Percentiles rank a stretch among this genome's conserved stretches.
phyloP scores from a whole-genome alignment of 2,888 invertebrate species.

The Adelphocoris suturalis region DNA sequence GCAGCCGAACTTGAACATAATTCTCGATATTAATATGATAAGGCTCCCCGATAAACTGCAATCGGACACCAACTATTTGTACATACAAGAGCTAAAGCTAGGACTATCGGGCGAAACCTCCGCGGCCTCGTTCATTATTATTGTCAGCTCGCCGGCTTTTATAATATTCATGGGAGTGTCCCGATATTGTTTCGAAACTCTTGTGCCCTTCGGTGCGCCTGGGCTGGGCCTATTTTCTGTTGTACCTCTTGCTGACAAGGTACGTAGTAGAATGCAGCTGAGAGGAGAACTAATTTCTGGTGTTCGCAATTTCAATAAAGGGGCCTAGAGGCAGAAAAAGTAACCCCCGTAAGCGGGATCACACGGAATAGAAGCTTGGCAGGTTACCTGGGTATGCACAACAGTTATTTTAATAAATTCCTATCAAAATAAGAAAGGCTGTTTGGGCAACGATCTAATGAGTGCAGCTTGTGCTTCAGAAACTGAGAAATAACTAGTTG shows the following conservation, averaged over 20 bases:
- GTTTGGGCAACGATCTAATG: too few species aligned
- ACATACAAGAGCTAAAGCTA: background rate
- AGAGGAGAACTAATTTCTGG: too few species aligned
- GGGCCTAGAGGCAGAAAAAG: too few species aligned
- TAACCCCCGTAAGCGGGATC: too few species aligned
- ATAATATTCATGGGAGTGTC: slow-evolving; percentile 56
- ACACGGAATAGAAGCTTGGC: too few species aligned
- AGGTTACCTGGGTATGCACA: too few species aligned
- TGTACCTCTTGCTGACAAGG: background rate
- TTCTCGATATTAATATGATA: background rate
- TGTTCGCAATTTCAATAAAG: too few species aligned
- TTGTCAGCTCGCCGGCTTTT: slow-evolving; percentile 42
- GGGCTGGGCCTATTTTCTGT: background rate
- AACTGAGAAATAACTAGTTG: too few species aligned
- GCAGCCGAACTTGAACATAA: background rate
- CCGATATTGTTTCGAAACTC: slow-evolving; percentile 61
- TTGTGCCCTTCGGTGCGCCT: background rate
- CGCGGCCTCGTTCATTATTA: slow-evolving; percentile 23
- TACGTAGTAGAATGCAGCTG: background rate
- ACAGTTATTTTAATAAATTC: too few species aligned
- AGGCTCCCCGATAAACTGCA: slow-evolving; percentile 14
- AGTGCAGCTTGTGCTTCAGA: too few species aligned
- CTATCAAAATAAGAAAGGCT: too few species aligned
- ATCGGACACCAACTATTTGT: slow-evolving; percentile 32
- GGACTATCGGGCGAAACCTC: background rate